Base-by-base conservation (phyloP, 2,888 invertebrate species). In the Nemotelus pantherinus region DNA sequence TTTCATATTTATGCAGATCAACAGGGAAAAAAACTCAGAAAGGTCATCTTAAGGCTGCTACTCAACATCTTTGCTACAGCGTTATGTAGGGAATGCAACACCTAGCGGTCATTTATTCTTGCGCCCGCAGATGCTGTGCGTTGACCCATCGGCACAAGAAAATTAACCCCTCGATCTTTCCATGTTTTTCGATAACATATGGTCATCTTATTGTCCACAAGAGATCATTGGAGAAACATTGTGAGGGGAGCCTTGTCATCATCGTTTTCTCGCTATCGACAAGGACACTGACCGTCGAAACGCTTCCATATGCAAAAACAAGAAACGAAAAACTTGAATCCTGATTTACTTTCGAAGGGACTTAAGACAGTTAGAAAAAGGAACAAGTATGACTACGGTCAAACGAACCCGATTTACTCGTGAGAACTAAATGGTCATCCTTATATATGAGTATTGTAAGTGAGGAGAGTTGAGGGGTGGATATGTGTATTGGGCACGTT, bases 91-190 rank as follows among this genome's bases (percentile, higher is more conserved):
- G 50, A 63, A 74, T 63, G 4, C 74, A 48, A 50, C 44, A 55
- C 7, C 53, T 10, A 39, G 39, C 43, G 53, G 55, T 70, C 70
- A 70, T 47, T 53, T 5, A 25, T 70, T 47, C 55, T 10, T 43
- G 47, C 41, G 57, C 57, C 57, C 2, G 44, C 74, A 74, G 74
- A 74, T 74, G 74, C 63, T 63, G 72, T 44, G 47, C 60, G 48
- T 47, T 74, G 74, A 74, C 74, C 74, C 63, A 60, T 25, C 9
- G 60, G 63, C 60, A 48, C 74, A 74, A 74, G 60, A 47, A 74
- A 63, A 74, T 74, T 74, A 74, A 74, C 74, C 74, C 74, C 74
- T 74, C 74, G 74, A 74, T 74, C 74, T 74, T 41, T 39, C 44
- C 39, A 10, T 63, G 74, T 74, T 60, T 57, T 48, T 41, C 25